Conservation (phyloP, 2,888 invertebrate species). For the Papilio demoleus region DNA sequence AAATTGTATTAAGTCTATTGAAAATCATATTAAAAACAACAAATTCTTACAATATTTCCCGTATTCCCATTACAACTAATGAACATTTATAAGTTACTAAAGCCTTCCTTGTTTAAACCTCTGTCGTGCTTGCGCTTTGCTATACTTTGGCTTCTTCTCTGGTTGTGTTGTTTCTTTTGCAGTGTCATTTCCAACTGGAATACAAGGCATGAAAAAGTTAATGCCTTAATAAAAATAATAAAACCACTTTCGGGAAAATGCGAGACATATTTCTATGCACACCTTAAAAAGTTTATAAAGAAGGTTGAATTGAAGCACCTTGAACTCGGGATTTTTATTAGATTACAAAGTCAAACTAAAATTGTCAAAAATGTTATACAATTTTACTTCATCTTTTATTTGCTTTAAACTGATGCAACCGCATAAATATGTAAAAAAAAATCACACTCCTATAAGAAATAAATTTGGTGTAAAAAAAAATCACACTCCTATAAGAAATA, state of each 20-base stretch:
- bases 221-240: not conserved
- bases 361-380: not conserved
- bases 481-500: too few relatives aligned
- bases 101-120: slow-evolving; percentile 89
- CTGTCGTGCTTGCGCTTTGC: slow-evolving; percentile 89
- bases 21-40: slow-evolving; percentile 31
- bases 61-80: slow-evolving; percentile 17
- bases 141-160: slow-evolving; percentile 83
- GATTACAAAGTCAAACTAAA: too few relatives aligned
- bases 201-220: slow-evolving; percentile 21
- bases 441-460: too few relatives aligned
- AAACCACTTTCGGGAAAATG: not conserved
- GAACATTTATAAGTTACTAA: slow-evolving; percentile 55
- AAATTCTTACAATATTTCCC: slow-evolving; percentile 34
- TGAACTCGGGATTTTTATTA: too few relatives aligned
- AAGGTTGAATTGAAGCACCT: too few relatives aligned
- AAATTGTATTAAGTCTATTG: slow-evolving; percentile 14
- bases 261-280: too few relatives aligned
- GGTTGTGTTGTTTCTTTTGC: slow-evolving; percentile 64
- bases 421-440: too few relatives aligned
- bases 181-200: slow-evolving; percentile 63
- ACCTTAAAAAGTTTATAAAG: too few relatives aligned
- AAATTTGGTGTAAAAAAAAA: not conserved
- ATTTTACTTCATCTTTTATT: not conserved
- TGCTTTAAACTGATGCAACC: too few relatives aligned